These are phyloP conservation scores for Pseudolycoriella hygida DNA, from an alignment of 2,888 invertebrate species.

Conservation along the genomic window DNA sequence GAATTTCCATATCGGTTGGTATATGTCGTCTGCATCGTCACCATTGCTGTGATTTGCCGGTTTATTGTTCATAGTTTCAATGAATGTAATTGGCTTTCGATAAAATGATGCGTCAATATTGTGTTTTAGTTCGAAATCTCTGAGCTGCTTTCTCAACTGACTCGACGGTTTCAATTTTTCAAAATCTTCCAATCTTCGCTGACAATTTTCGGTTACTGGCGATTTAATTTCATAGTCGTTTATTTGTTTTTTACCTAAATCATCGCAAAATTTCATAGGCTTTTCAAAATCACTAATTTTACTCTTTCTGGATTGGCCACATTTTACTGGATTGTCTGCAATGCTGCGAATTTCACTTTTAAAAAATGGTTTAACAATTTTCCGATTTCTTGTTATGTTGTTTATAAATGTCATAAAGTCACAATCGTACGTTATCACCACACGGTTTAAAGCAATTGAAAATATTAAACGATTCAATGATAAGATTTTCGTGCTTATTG, in stretches of 20 bases:
- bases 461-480: conserved; percentile 11
- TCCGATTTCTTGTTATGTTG: conserved; percentile 1
- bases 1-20: conserved; percentile 29
- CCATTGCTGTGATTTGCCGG: not conserved
- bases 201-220: not conserved
- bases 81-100: not conserved
- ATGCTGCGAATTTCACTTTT: not conserved
- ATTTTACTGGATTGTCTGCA: not conserved
- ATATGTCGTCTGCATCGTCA: conserved; percentile 23
- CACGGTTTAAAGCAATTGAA: conserved; percentile 15
- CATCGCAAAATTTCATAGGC: not conserved
- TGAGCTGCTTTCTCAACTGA: not conserved
- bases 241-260: not conserved
- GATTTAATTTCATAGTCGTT: not conserved
- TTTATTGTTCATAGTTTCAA: not conserved
- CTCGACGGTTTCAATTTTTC: not conserved
- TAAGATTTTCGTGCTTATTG: no score
- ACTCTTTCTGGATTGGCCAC: not conserved
- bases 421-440: conserved; percentile 15
- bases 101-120: not conserved
- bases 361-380: not conserved
- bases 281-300: conserved; percentile 1
- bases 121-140: not conserved
- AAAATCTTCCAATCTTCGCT: not conserved
- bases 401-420: conserved; percentile 13